Evolutionary conservation across 2,797 vertebrate species (phyloP).

Genomic region (Dendrocincla fuliginosa): DNA sequence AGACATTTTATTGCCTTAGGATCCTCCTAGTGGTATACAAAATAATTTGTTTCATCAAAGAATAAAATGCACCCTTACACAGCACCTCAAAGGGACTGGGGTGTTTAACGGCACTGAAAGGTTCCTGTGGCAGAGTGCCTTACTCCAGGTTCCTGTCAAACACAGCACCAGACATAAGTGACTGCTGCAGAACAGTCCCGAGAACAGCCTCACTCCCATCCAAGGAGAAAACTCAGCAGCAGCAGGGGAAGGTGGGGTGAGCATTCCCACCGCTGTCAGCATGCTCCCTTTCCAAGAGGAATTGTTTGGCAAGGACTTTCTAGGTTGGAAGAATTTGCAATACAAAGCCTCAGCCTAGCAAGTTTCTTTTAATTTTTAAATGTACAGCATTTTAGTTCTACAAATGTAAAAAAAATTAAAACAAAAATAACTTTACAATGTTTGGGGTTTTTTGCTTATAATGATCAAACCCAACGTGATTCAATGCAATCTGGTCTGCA

Average conservation of each 20-base stretch:
- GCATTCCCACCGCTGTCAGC: background rate
- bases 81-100: background rate
- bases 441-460: background rate
- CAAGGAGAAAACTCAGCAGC: background rate
- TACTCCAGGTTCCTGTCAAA: background rate
- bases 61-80: background rate
- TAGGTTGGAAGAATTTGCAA: constrained; percentile 58
- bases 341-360: constrained; percentile 68
- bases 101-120: background rate
- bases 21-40: background rate
- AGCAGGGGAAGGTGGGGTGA: background rate
- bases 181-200: background rate
- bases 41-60: background rate
- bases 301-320: background rate
- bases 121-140: background rate
- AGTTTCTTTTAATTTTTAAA: constrained; percentile 70
- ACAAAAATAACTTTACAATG: constrained; percentile 12
- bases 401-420: constrained; percentile 58
- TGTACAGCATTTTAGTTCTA: constrained; percentile 71
- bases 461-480: constrained; percentile 40
- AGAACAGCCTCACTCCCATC: background rate
- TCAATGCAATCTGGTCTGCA: constrained; percentile 34
- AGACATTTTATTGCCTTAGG: background rate
- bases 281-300: background rate
- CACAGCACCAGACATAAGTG: background rate